phyloP scores from a whole-genome alignment of 2,888 invertebrate species.

The Himalopsyche tibetana region DNA sequence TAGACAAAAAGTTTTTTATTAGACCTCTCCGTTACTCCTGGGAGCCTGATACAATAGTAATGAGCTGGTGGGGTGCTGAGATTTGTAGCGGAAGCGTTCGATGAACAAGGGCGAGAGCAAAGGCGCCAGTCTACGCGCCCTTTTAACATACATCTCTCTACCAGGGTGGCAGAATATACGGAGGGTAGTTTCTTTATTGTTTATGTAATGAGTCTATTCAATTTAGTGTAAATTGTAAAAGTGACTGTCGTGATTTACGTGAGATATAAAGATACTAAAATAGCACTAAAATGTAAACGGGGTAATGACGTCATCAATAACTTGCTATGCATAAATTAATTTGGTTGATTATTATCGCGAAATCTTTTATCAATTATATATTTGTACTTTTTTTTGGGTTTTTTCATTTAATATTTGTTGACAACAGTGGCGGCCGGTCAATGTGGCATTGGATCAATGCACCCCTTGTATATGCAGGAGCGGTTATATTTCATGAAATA shows the following conservation, averaged over 20 bases:
- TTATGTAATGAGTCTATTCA: constrained; percentile 40
- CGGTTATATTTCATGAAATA: no score
- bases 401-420: no score
- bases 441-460: no score
- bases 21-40: constrained; percentile 53
- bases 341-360: no score
- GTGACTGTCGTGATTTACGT: not conserved
- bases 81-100: constrained; percentile 63
- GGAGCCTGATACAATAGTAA: constrained; percentile 60
- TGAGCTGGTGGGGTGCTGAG: constrained; percentile 61
- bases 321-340: no score
- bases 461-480: no score
- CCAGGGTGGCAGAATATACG: constrained; percentile 25
- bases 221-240: constrained; percentile 21
- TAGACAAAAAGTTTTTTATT: constrained; percentile 63
- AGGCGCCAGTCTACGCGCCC: constrained; percentile 55
- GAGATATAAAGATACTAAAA: not conserved
- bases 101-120: constrained; percentile 54
- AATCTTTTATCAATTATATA: no score
- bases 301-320: no score
- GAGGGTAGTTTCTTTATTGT: constrained; percentile 38
- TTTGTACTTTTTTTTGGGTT: no score
- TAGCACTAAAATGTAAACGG: not conserved
- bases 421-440: no score
- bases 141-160: constrained; percentile 8